Percentiles rank a stretch among this genome's conserved stretches.
Evolutionary conservation across 2,888 invertebrate genomes (phyloP).

Genomic region (Tanytarsus gracilentus): DNA sequence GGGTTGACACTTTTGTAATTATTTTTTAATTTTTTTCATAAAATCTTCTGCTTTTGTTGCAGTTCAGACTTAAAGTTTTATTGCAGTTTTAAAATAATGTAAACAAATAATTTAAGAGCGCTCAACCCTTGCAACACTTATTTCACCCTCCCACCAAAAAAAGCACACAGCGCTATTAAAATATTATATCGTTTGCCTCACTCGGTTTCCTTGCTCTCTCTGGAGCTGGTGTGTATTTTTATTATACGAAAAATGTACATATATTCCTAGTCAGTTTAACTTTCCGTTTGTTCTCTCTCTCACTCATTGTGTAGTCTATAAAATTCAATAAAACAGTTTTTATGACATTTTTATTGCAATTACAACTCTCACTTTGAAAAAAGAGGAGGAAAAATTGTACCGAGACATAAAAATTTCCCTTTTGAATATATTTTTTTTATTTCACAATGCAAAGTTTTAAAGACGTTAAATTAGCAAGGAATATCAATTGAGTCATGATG

Average conservation of each 20-base stretch:
- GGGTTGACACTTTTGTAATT: too few relatives aligned
- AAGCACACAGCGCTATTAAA: slow-evolving; percentile 3
- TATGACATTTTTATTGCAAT: slow-evolving; percentile 27
- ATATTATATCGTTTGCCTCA: slow-evolving; percentile 17
- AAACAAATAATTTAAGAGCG: too few relatives aligned
- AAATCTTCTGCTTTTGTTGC: too few relatives aligned
- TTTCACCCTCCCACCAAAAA: slow-evolving; percentile 4
- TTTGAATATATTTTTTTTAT: too few relatives aligned
- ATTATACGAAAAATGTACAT: background rate
- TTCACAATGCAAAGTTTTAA: too few relatives aligned
- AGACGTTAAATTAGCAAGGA: too few relatives aligned
- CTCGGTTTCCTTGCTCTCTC: background rate
- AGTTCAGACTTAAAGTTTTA: too few relatives aligned
- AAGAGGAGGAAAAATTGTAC: slow-evolving; percentile 3
- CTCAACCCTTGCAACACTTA: background rate
- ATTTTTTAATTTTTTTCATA: too few relatives aligned
- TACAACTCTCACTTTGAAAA: slow-evolving; percentile 9
- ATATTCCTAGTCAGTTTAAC: slow-evolving; percentile 7
- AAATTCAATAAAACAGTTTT: slow-evolving; percentile 24
- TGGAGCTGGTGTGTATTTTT: background rate
- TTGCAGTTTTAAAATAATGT: too few relatives aligned
- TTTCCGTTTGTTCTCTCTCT: background rate
- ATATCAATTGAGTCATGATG: too few relatives aligned
- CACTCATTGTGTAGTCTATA: slow-evolving; percentile 2
- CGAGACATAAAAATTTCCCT: too few relatives aligned